Evolutionary conservation across 92 coral and sea anemone species (phyloP), one percentile per base, ranked within the genome.

Genomic region (Pocillopora grandis): DNA sequence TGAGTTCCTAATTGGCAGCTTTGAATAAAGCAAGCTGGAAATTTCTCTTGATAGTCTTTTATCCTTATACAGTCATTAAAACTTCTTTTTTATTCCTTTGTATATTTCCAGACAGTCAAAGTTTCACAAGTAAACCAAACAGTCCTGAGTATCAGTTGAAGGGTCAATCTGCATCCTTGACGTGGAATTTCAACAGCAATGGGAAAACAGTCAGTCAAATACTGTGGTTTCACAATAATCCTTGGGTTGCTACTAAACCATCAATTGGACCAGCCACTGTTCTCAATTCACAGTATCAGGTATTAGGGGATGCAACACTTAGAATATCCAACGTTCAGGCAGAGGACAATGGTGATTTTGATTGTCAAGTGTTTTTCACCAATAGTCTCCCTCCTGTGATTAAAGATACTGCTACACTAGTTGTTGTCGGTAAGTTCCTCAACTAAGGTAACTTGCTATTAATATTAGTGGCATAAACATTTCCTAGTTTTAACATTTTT

Each of bases 371-470:
- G 5, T 1, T 9, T 0, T 63, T 78, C 61, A 1, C 23, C 12
- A 1, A 6, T 10, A 0, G 1, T 49, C 0, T 35, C 16, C 48
- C 31, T 16, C 33, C 33, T 17, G 18, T 15, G 17, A 20, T 63
- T 12, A 33, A 63, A 42, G 18, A 19, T 42, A 3, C 21, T 9
- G 31, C 33, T 61, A 17, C 31, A 36, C 69, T 76, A 0, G 12
- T 76, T 42, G 75, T 79, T 9, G 73, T 79, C 15, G 72, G 75
- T 66, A 79, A 68, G 72, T 79, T 12, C 13, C 18, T 6, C 13
- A 10, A 7, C 49, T 42, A 42, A 42, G 7, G 3, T 42, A 42
- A 7, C 27, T 27, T 27, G 27, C 49, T 42, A 42, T 3, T 7
- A 3, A 27, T 42, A 42, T 42, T 7, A 3, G 49, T 42, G 49